Percentiles rank a stretch among this genome's conserved stretches.
Conservation (phyloP, 2,797 vertebrate genomes). For the Oryzias dopingdopingensis region DNA sequence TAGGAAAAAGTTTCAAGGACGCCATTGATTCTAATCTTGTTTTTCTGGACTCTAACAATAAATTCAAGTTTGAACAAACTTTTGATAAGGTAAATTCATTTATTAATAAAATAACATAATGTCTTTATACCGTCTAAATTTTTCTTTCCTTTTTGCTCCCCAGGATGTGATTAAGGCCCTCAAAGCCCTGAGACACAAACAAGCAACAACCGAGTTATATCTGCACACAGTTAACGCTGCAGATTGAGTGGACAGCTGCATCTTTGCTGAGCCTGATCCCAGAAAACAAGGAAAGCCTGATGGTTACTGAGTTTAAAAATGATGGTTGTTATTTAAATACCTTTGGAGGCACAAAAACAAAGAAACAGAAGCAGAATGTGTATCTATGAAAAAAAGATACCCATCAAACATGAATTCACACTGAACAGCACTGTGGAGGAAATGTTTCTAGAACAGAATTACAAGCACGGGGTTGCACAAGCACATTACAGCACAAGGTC, state of each 20-base stretch:
- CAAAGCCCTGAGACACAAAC: constrained; percentile 55
- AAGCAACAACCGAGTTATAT: constrained; percentile 18
- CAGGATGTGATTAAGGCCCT: constrained; percentile 61
- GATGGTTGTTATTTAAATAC: no score
- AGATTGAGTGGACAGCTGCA: constrained; percentile 57
- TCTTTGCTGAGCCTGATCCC: constrained; percentile 71
- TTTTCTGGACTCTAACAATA: constrained; percentile 61
- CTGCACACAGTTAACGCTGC: constrained; percentile 75
- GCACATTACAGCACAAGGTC: no score
- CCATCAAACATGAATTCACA: no score
- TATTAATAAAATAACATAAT: neutral
- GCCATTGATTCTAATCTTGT: constrained; percentile 79
- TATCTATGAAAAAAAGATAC: no score
- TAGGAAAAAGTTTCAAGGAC: constrained; percentile 78
- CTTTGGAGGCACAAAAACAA: no score
- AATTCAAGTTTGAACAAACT: constrained; percentile 60
- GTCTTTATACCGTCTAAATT: neutral
- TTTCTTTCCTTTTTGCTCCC: constrained; percentile 2
- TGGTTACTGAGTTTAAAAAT: no score
- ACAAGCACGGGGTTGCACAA: no score
- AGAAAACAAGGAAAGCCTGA: constrained; percentile 58
- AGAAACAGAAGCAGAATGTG: no score
- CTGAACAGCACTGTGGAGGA: no score
- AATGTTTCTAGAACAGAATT: no score
- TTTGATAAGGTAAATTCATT: constrained; percentile 66